Percentiles rank a stretch among this genome's conserved stretches.
Conservation (phyloP, 2,888 invertebrate species). For the Suillia variegata region DNA sequence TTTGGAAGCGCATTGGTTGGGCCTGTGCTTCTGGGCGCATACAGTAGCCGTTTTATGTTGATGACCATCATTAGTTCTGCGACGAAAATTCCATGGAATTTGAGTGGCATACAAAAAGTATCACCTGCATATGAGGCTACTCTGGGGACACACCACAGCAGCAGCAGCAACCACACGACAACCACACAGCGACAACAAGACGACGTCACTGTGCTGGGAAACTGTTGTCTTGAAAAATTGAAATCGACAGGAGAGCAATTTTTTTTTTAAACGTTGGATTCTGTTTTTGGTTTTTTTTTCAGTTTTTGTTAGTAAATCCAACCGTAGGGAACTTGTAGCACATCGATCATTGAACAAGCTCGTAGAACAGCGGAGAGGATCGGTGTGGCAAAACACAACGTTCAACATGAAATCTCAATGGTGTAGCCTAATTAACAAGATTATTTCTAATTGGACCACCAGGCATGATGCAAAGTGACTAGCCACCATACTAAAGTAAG, state of each 20-base stretch:
- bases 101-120: constrained; percentile 25
- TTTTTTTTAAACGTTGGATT: background rate
- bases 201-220: constrained; percentile 25
- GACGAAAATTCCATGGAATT: constrained; percentile 51
- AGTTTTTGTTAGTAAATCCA: background rate
- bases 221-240: constrained; percentile 34
- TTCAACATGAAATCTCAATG: constrained; percentile 14
- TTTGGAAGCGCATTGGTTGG: too few species aligned
- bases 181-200: constrained; percentile 33
- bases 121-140: constrained; percentile 44
- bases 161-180: constrained; percentile 6
- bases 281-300: background rate
- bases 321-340: constrained; percentile 33
- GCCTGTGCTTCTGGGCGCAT: too few species aligned
- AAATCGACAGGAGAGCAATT: constrained; percentile 31
- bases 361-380: background rate
- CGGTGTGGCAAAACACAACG: constrained; percentile 8
- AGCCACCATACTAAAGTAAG: too few species aligned
- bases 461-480: constrained; percentile 22
- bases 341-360: constrained; percentile 40
- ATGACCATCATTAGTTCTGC: constrained; percentile 54
- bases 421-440: constrained; percentile 55
- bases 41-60: constrained; percentile 42
- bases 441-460: constrained; percentile 60
- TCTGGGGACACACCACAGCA: constrained; percentile 46